phyloP scores from a whole-genome alignment of 2,888 invertebrate genomes.

The Eupeodes latifasciatus region DNA sequence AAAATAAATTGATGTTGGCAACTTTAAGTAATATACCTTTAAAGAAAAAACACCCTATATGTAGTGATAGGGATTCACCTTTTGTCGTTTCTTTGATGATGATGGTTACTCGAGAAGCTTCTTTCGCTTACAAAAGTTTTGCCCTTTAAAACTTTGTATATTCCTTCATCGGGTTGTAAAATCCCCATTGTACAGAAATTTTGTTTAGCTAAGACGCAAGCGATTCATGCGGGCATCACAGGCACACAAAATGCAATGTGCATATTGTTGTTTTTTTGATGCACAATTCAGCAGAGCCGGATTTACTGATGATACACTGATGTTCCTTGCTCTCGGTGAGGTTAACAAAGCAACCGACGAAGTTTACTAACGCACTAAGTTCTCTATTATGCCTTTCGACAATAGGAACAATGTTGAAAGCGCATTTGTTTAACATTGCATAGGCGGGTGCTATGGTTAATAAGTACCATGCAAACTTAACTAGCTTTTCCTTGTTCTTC shows the following conservation, averaged over 20 bases:
- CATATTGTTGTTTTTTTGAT: neutral
- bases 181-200: neutral
- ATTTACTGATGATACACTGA: neutral
- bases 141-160: slow-evolving; percentile 2
- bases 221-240: neutral
- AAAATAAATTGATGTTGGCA: too few relatives aligned
- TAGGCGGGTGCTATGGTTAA: too few relatives aligned
- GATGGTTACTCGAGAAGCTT: neutral
- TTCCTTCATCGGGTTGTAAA: slow-evolving; percentile 6
- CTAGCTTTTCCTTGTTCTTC: too few relatives aligned
- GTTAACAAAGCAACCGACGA: too few relatives aligned
- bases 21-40: too few relatives aligned
- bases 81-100: slow-evolving; percentile 30
- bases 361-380: too few relatives aligned
- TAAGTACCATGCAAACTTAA: too few relatives aligned
- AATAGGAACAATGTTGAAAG: too few relatives aligned
- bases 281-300: neutral
- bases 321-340: too few relatives aligned
- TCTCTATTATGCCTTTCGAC: too few relatives aligned
- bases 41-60: neutral
- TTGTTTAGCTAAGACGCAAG: neutral
- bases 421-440: too few relatives aligned
- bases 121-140: slow-evolving; percentile 22
- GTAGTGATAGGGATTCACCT: slow-evolving; percentile 43
- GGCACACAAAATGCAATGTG: neutral